phyloP scores from a whole-genome alignment of 2,888 invertebrate genomes.

The Nysson spinosus region DNA sequence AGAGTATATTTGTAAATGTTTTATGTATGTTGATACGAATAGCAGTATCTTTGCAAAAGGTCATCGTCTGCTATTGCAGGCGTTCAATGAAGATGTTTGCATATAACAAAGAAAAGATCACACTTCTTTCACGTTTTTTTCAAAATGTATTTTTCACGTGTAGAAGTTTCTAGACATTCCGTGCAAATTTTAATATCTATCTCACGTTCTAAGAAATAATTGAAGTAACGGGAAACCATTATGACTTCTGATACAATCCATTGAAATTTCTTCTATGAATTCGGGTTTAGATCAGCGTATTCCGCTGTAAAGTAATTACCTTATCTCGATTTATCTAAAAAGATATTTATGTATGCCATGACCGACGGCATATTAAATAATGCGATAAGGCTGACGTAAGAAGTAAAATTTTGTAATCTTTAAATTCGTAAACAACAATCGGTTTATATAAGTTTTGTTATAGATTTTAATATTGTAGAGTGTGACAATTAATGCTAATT shows the following conservation, averaged over 20 bases:
- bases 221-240: no score
- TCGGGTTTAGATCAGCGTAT: no score
- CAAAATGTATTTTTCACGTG: conserved; percentile 2
- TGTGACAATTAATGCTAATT: no score
- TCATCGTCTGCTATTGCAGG: conserved; percentile 61
- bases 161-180: no score
- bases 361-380: conserved; percentile 35
- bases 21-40: conserved; percentile 39
- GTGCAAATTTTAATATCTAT: no score
- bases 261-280: background rate
- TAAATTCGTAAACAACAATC: background rate
- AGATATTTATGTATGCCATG: background rate
- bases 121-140: conserved; percentile 26
- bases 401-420: background rate
- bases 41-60: conserved; percentile 56
- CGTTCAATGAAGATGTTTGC: conserved; percentile 44
- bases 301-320: background rate
- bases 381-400: conserved; percentile 7
- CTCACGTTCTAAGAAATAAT: no score
- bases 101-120: conserved; percentile 40
- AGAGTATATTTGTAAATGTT: conserved; percentile 27
- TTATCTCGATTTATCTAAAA: conserved; percentile 6
- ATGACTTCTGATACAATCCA: background rate
- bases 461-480: background rate
- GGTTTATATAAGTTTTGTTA: background rate